Conservation (phyloP, 2,797 vertebrate species). For the Neopelma chrysocephalum region DNA sequence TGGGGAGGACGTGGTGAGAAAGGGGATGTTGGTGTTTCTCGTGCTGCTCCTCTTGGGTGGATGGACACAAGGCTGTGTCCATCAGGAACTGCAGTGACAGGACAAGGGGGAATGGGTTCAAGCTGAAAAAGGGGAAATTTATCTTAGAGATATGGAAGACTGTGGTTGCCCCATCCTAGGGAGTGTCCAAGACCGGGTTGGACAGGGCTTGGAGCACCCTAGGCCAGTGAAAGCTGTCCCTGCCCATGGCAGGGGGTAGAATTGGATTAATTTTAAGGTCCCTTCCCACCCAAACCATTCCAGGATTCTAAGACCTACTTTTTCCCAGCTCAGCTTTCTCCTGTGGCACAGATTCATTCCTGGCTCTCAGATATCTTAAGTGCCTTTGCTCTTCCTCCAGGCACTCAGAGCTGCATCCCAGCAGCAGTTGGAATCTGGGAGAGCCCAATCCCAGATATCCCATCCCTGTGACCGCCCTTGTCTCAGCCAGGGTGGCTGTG, state of each 20-base stretch:
- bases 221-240: accelerated
- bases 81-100: neutral
- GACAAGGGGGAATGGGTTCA: neutral
- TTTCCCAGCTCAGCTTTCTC: neutral
- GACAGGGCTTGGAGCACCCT: accelerated
- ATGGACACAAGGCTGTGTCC: neutral
- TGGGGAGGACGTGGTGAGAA: accelerated
- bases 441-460: accelerated
- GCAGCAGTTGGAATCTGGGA: neutral
- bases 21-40: accelerated
- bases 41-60: neutral
- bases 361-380: accelerated
- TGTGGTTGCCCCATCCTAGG: neutral
- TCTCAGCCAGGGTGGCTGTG: neutral
- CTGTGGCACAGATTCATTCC: accelerated
- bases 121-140: neutral
- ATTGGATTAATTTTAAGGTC: neutral
- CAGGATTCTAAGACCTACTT: accelerated
- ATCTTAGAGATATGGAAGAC: neutral
- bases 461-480: accelerated
- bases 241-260: neutral
- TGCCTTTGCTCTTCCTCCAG: neutral
- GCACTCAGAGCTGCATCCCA: neutral
- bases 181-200: accelerated
- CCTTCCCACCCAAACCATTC: neutral